Percentiles rank a stretch among this genome's conserved stretches.
Evolutionary conservation across 2,113 vertebrate species (phyloP).

Genomic region (Microcebus ravelobensis): DNA sequence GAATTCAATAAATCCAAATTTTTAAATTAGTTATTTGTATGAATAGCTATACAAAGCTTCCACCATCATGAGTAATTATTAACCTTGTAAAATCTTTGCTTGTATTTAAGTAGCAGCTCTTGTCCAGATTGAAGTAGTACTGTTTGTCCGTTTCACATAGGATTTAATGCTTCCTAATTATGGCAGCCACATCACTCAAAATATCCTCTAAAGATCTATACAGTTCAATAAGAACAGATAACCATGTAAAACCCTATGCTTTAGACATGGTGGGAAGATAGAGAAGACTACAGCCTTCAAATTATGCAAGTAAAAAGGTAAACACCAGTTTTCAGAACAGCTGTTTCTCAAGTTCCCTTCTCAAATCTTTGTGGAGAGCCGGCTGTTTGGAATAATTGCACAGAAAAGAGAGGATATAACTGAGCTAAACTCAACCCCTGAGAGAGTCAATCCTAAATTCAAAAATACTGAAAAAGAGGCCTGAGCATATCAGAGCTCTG

Average conservation of each 20-base stretch:
- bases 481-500: background rate
- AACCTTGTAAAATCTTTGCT: background rate
- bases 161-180: background rate
- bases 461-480: background rate
- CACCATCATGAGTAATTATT: background rate
- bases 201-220: background rate
- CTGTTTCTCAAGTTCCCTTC: background rate
- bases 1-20: background rate
- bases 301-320: background rate
- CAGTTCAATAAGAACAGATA: background rate
- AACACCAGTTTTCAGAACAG: background rate
- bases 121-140: background rate
- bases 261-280: background rate
- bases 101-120: background rate
- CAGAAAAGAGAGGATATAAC: background rate
- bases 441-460: background rate
- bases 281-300: background rate
- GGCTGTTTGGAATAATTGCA: background rate
- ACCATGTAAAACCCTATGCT: background rate
- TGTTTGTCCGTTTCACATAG: background rate
- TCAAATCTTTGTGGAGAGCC: background rate
- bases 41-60: background rate
- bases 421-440: background rate
- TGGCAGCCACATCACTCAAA: background rate
- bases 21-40: constrained; percentile 7